Conservation (phyloP, 2,888 invertebrate species). For the Lydus trimaculatus region DNA sequence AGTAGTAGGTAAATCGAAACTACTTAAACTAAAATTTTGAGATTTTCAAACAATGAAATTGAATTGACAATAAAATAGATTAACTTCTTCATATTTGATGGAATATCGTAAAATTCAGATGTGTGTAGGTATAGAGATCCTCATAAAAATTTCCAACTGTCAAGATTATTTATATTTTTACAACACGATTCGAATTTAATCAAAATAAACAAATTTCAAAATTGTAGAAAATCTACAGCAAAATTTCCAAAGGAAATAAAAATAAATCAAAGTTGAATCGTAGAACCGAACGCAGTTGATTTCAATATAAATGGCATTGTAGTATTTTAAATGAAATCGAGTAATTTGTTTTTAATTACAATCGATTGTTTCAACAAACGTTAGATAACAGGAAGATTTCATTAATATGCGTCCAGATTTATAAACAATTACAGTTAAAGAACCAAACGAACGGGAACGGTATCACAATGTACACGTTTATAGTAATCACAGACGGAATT, state of each 20-base stretch:
- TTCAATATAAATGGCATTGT: not conserved
- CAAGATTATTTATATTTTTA: not conserved
- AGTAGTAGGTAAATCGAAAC: too few relatives aligned
- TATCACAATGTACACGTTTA: too few relatives aligned
- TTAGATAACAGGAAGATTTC: too few relatives aligned
- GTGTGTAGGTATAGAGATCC: not conserved
- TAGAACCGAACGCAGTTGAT: not conserved
- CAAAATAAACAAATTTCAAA: not conserved
- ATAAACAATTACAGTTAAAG: too few relatives aligned
- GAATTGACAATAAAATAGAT: not conserved
- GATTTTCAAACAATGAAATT: not conserved
- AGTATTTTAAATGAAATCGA: too few relatives aligned
- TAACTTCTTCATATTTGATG: not conserved
- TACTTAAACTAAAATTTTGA: too few relatives aligned
- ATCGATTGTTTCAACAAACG: too few relatives aligned
- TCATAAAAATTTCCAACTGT: not conserved
- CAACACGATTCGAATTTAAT: not conserved
- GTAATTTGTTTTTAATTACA: too few relatives aligned
- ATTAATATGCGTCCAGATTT: too few relatives aligned
- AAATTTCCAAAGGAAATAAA: not conserved
- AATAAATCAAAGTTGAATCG: not conserved
- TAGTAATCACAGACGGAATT: too few relatives aligned
- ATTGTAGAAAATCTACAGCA: not conserved
- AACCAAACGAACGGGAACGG: too few relatives aligned
- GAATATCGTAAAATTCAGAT: not conserved